These are phyloP conservation scores for Meteorus cinctellus DNA, from an alignment of 2,888 invertebrate genomes.

Conservation along the genomic window DNA sequence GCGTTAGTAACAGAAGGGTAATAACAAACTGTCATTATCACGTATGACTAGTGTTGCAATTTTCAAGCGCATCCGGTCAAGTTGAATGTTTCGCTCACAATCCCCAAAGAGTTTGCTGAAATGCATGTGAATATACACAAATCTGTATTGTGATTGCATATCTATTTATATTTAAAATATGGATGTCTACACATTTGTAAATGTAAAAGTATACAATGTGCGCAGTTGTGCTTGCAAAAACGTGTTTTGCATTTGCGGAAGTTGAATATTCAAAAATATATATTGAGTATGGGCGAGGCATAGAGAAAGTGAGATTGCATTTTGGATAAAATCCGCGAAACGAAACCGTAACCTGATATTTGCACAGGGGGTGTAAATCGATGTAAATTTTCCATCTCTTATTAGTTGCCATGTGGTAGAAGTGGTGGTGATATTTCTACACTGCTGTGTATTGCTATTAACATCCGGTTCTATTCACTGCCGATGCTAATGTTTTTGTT, in stretches of 20 bases:
- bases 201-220: too few relatives aligned
- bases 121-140: background rate
- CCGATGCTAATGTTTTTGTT: background rate
- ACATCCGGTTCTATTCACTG: conserved; percentile 19
- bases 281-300: conserved; percentile 28
- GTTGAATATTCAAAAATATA: conserved; percentile 47
- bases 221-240: conserved; percentile 21
- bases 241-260: conserved; percentile 45
- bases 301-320: conserved; percentile 37
- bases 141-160: background rate
- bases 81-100: background rate
- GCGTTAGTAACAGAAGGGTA: conserved; percentile 10
- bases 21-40: conserved; percentile 29
- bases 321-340: conserved; percentile 38
- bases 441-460: background rate
- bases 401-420: conserved; percentile 5
- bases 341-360: conserved; percentile 40
- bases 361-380: conserved; percentile 39
- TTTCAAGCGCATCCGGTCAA: background rate
- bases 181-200: too few relatives aligned
- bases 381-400: conserved; percentile 43
- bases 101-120: background rate
- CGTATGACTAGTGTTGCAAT: conserved; percentile 24
- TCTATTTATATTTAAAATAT: too few relatives aligned
- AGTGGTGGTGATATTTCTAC: conserved; percentile 5